A percentile compares a stretch with the other conserved stretches of the same genome.
phyloP scores from a whole-genome alignment of 2,888 invertebrate species.

The Amphimallon solstitiale region DNA sequence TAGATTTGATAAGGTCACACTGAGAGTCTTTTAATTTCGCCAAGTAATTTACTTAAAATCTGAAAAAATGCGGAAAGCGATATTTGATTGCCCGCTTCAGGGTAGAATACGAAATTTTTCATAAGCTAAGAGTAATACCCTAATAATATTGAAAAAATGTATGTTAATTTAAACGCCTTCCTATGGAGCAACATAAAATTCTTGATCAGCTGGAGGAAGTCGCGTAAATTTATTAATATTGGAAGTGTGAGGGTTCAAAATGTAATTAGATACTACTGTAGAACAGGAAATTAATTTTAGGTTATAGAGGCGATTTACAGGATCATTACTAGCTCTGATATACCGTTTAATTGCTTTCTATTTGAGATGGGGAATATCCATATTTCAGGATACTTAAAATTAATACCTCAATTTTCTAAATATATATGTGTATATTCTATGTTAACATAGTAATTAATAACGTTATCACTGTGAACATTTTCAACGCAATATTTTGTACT shows the following conservation, averaged over 20 bases:
- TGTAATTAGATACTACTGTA: conserved; percentile 34
- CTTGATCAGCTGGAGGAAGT: neutral
- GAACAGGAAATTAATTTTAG: conserved; percentile 42
- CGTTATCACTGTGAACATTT: too few species aligned
- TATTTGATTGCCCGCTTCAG: too few species aligned
- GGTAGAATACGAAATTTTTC: too few species aligned
- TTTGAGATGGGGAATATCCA: conserved; percentile 36
- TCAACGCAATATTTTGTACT: too few species aligned
- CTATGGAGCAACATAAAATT: neutral
- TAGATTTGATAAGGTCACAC: too few species aligned
- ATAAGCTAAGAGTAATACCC: too few species aligned
- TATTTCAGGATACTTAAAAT: conserved; percentile 22
- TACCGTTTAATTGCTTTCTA: conserved; percentile 34
- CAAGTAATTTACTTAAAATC: neutral
- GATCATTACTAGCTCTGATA: conserved; percentile 25
- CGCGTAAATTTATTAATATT: conserved; percentile 2
- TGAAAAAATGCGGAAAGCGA: neutral
- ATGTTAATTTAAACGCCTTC: too few species aligned
- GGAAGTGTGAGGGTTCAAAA: conserved; percentile 16
- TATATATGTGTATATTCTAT: too few species aligned
- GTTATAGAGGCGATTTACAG: conserved; percentile 33
- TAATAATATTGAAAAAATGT: too few species aligned
- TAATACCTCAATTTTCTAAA: too few species aligned
- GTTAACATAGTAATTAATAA: too few species aligned
- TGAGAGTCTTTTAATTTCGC: too few species aligned